Evolutionary conservation across 2,113 vertebrate species (phyloP), one percentile per base, ranked within the genome.

Genomic region (Cryptotis parvus): DNA sequence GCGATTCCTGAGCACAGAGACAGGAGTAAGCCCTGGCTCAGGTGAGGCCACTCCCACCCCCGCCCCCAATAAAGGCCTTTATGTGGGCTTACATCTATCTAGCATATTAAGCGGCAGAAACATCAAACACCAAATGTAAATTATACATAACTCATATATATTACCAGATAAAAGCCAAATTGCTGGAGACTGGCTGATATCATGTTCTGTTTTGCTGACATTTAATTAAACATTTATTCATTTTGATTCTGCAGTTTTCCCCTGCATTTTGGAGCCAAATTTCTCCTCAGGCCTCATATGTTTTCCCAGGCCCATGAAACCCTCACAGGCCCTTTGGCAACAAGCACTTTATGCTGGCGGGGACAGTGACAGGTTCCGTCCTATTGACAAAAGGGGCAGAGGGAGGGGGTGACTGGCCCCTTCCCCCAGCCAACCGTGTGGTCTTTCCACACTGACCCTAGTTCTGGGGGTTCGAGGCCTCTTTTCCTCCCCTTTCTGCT

Each of bases 141-240:
- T 96, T 96, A 93, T 93, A 86, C 70, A 95, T 87, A 90, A 89
- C 76, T 20, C 55, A 24, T 96, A 93, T 93, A 83, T 74, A 95
- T 87, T 89, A 89, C 73, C 80, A 94, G 93, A 89, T 95, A 90
- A 96, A 95, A 95, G 79, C 92, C 92, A 96, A 95, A 93, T 94
- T 93, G 86, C 89, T 85, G 80, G 86, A 77, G 93, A 95, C 89
- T 87, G 87, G 76, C 91, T 90, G 83, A 93, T 90, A 96, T 89
- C 86, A 66, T 93, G 86, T 94, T 95, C 86, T 94, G 86, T 89
- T 96, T 95, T 91, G 83, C 83, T 96, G 91, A 84, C 80, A 89
- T 95, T 96, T 96, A 96, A 96, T 95, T 96, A 96, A 96, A 96
- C 93, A 94, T 96, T 95, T 95, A 96, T 96, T 96, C 93, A 93